Evolutionary conservation across 1,140 invertebrate genomes (phyloP), one percentile per base, ranked within the genome.

Genomic region (Papilio polyxenes): DNA sequence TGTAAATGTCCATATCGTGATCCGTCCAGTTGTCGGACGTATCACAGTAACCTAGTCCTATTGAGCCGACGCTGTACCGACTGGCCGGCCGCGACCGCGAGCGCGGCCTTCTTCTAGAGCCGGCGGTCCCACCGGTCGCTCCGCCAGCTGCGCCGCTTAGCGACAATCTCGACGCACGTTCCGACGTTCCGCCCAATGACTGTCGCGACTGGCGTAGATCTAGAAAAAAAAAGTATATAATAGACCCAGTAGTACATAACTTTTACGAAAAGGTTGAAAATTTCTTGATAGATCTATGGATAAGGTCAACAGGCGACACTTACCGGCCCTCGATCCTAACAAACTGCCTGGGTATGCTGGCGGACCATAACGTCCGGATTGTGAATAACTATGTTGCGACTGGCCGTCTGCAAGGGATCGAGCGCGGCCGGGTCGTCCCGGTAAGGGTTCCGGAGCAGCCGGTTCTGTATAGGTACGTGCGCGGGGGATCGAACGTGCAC

Each of bases 1-100:
- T 98, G 93, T 99, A 99, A 87, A 98, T 98, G 86, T 99, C 98
- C 97, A 98, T 98, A 90, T 98, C 98, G 91, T 98, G 98, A 92
- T 99, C 98, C 78, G 98, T 99, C 98, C 98, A 98, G 91, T 98
- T 98, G 90, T 98, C 97, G 59, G 97, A 97, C 88, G 97, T 98
- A 89, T 98, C 98, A 89, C 97, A 97, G 90, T 97, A 98, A 82
- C 92, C 93, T 93, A 98, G 97, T 86, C 97, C 98, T 72, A 98
- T 95, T 8, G 97, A 98, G 87, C 98, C 97, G 65, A 93, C 90
- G 83, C 92, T 93, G 84, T 95, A 95, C 82, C 94, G 91, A 87
- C 95, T 95, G 81, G 95, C 95, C 0, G 95, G 95, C 56, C 95
- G 90, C 53, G 96, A 96, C 86, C 96, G 93, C 75, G 96, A 96